phyloP scores from a whole-genome alignment of 1,140 invertebrate species.

The Pseudomyrmex dendroicus region DNA sequence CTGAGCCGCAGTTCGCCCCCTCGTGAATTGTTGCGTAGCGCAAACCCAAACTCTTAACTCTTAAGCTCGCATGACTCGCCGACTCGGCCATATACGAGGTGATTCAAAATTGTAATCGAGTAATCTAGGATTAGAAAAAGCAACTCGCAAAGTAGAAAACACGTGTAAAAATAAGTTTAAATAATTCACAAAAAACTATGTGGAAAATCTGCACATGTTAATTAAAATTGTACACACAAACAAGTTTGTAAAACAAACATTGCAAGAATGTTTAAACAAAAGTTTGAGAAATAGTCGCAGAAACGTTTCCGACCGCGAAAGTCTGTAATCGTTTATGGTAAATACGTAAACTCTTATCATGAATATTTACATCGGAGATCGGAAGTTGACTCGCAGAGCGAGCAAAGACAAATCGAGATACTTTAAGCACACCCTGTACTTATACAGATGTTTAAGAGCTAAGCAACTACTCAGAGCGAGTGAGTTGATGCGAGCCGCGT shows the following conservation, averaged over 20 bases:
- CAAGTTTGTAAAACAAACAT: not conserved
- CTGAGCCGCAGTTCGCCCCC: slow-evolving; percentile 75
- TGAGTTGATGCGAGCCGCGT: slow-evolving; percentile 85
- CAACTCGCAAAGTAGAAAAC: not conserved
- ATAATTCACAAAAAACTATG: not conserved
- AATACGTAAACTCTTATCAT: not conserved
- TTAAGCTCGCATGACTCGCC: slow-evolving; percentile 72
- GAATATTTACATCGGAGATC: slow-evolving; percentile 40
- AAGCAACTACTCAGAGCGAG: slow-evolving; percentile 83
- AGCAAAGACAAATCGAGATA: slow-evolving; percentile 72
- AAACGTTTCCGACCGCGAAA: not conserved
- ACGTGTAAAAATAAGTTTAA: not conserved
- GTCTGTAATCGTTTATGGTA: not conserved
- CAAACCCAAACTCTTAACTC: slow-evolving; percentile 78
- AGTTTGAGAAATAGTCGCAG: not conserved
- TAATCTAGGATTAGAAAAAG: not conserved
- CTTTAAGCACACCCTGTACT: slow-evolving; percentile 82
- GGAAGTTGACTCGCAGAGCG: slow-evolving; percentile 32
- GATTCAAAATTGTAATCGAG: slow-evolving; percentile 26
- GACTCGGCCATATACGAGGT: slow-evolving; percentile 66
- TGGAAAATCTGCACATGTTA: not conserved
- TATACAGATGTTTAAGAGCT: slow-evolving; percentile 83
- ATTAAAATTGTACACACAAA: not conserved
- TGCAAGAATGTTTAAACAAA: not conserved
- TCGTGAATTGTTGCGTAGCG: slow-evolving; percentile 78